These are phyloP conservation scores for Cossypha niveicapilla DNA, from an alignment of 2,797 vertebrate species.

Conservation along the genomic window DNA sequence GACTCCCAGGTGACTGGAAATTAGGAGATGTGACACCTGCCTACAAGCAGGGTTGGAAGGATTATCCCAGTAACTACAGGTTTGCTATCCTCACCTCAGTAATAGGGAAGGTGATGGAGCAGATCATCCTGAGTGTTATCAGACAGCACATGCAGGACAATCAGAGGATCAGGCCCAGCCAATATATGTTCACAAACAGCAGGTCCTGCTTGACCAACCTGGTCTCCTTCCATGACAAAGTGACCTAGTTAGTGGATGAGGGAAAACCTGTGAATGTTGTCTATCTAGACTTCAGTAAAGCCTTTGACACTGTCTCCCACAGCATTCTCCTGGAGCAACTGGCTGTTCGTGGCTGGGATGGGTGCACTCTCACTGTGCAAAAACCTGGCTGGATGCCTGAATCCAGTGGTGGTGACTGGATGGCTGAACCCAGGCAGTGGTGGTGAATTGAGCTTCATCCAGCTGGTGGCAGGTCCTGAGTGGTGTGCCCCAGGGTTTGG, in stretches of 20 bases:
- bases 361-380: neutral
- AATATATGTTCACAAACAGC: neutral
- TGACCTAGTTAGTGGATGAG: neutral
- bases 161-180: neutral
- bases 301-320: neutral
- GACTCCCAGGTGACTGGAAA: neutral
- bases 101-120: neutral
- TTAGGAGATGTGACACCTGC: neutral
- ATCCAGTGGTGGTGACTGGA: neutral
- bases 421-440: neutral
- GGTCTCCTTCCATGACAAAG: neutral
- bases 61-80: neutral
- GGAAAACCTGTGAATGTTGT: neutral
- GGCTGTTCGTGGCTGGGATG: neutral
- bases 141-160: rapidly evolving
- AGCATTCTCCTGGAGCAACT: rapidly evolving
- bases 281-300: neutral
- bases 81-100: neutral
- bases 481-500: no score
- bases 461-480: neutral
- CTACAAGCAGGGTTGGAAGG: neutral
- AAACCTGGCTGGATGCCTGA: neutral
- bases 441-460: neutral
- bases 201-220: neutral
- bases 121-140: neutral